phyloP scores from a whole-genome alignment of 92 coral and sea anemone genomes.

The Zoanthus sociatus region DNA sequence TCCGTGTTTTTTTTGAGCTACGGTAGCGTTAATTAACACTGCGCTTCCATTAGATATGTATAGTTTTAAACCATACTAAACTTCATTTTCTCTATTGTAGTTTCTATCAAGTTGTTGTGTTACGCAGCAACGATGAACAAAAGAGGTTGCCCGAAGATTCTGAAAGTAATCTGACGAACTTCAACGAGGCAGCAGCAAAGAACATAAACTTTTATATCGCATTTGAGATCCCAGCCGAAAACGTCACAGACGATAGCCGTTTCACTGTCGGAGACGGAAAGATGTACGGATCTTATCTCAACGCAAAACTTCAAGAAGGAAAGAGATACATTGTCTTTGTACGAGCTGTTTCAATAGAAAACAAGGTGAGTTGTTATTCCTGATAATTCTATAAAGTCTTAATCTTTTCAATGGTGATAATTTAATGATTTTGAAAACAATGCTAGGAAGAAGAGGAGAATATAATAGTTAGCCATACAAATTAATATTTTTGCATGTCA shows the following conservation, averaged over 20 bases:
- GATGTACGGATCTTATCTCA: constrained; percentile 11
- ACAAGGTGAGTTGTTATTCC: background rate
- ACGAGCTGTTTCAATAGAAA: constrained; percentile 25
- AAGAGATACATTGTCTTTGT: constrained; percentile 36
- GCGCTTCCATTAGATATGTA: too few species aligned
- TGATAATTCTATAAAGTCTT: background rate
- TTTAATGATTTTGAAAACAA: too few species aligned
- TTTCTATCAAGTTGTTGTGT: constrained; percentile 20
- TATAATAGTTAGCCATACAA: too few species aligned
- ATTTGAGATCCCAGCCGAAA: constrained; percentile 32
- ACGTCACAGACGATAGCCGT: constrained; percentile 6
- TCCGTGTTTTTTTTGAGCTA: too few species aligned
- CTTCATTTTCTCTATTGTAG: background rate
- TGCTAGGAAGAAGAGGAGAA: too few species aligned
- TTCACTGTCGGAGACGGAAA: constrained; percentile 66
- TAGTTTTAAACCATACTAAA: too few species aligned
- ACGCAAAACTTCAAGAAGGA: constrained; percentile 48
- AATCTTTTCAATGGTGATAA: background rate
- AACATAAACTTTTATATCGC: constrained; percentile 3
- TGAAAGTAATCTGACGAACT: background rate
- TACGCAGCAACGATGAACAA: background rate
- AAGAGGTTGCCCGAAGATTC: background rate
- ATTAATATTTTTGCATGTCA: too few species aligned
- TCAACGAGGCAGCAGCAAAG: background rate
- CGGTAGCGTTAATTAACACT: too few species aligned